Evolutionary conservation across 2,888 invertebrate genomes (phyloP), one percentile per base, ranked within the genome.

Genomic region (Drosophila buzzatii): DNA sequence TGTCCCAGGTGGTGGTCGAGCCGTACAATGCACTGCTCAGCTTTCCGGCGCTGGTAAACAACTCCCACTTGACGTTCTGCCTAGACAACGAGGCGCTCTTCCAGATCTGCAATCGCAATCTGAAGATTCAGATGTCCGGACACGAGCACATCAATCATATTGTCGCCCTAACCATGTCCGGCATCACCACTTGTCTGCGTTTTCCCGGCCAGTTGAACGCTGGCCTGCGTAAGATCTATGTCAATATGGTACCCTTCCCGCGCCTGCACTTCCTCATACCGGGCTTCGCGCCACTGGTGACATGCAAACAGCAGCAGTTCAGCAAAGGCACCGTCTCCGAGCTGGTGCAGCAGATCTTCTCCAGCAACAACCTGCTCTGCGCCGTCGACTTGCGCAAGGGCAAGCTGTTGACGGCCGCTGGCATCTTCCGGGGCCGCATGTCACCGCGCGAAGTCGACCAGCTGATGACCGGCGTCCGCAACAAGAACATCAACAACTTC

Each of bases 201-300:
- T 98, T 98, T 94, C 98, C 98, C 0, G 98, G 98, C n/a, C 98
- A 98, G 89, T 93, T 98, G 85, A 98, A 97, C 92, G 97, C 98
- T 0, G 97, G 97, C 85, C 93, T 98, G 1, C 94, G 97, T 23
- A 96, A 98, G 93, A 93, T 97, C n/a, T 96, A 96, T 0, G 96
- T 97, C 33, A 98, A 98, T 92, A 97, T 98, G 97, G 97, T 98
- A 1, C 98, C 98, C 0, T 98, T 97, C 94, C 98, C 98, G 0
- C 94, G 97, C 20, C 94, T 97, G 0, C 97, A 97, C 91, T 97
- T 97, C 94, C 97, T 97, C 90, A 97, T 97, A 94, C 96, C 97
- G 5, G 94, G 94, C 18, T 96, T 97, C 90, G 97, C 97, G 0
- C 97, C 97, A 0, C 93, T 97, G 41, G 84, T 82, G 31, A 83